Evolutionary conservation across 2,113 vertebrate genomes (phyloP).

Genomic region (Tamias sibiricus): DNA sequence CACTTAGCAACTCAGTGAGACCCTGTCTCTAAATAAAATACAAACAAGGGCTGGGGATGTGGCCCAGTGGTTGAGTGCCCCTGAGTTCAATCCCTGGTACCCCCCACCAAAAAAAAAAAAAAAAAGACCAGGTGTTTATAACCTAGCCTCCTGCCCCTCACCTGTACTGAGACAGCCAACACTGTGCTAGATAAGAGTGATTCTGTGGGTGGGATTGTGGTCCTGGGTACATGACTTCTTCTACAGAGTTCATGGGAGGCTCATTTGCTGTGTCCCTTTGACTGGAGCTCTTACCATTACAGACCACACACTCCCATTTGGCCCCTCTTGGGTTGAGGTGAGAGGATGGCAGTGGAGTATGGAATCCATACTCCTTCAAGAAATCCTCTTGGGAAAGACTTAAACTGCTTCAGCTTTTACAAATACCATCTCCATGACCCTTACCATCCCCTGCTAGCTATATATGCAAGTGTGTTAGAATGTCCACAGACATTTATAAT

Average conservation of each 20-base stretch:
- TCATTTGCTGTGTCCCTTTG: not conserved
- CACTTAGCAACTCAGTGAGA: too few species aligned
- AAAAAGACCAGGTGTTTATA: not conserved
- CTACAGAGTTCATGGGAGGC: not conserved
- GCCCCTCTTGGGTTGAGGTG: not conserved
- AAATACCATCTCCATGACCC: not conserved
- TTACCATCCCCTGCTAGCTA: not conserved
- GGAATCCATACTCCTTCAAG: not conserved
- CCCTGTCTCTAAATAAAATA: too few species aligned
- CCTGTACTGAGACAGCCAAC: not conserved
- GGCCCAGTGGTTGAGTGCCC: too few species aligned
- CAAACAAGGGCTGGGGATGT: too few species aligned
- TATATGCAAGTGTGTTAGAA: not conserved
- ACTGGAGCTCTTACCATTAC: not conserved
- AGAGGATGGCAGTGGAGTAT: not conserved
- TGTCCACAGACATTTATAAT: not conserved
- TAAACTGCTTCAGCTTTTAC: constrained; percentile 27
- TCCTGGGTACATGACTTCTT: not conserved
- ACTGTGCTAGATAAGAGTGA: not conserved
- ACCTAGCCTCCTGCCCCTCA: not conserved
- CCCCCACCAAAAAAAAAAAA: too few species aligned
- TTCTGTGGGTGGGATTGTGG: not conserved
- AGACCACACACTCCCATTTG: not conserved
- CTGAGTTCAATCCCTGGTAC: too few species aligned
- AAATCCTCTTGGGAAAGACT: not conserved